Evolutionary conservation across 2,113 vertebrate genomes (phyloP).

Genomic region (Platanista minor): DNA sequence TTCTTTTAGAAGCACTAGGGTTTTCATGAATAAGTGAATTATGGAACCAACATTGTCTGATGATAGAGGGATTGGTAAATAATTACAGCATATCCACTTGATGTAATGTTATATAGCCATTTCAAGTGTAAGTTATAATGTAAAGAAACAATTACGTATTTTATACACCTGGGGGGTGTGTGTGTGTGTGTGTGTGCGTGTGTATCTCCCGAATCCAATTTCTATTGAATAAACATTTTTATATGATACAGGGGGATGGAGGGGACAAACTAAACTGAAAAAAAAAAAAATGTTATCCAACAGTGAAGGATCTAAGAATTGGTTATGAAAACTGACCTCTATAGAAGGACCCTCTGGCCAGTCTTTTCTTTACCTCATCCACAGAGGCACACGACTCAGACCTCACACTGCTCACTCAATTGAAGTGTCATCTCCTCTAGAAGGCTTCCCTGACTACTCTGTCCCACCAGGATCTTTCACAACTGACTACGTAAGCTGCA

Average conservation of each 20-base stretch:
- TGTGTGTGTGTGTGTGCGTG: rapidly evolving
- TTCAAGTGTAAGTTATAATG: background rate
- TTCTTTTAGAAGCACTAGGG: background rate
- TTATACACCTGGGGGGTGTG: background rate
- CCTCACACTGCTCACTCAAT: background rate
- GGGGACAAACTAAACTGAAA: background rate
- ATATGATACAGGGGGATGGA: background rate
- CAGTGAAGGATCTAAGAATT: background rate
- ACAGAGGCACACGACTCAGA: background rate
- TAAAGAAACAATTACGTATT: background rate
- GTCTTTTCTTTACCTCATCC: background rate
- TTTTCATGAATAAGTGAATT: background rate
- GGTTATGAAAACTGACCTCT: background rate
- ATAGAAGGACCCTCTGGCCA: background rate
- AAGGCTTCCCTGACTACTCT: background rate
- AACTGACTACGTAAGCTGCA: background rate
- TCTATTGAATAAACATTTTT: background rate
- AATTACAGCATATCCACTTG: background rate
- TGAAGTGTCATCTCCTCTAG: background rate
- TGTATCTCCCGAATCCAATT: background rate
- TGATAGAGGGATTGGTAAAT: background rate
- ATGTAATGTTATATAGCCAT: background rate
- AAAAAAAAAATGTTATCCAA: background rate
- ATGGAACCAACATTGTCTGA: background rate
- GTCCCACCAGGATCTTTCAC: background rate